Conservation (phyloP, 2,888 invertebrate genomes). For the Ethmia dodecea region DNA sequence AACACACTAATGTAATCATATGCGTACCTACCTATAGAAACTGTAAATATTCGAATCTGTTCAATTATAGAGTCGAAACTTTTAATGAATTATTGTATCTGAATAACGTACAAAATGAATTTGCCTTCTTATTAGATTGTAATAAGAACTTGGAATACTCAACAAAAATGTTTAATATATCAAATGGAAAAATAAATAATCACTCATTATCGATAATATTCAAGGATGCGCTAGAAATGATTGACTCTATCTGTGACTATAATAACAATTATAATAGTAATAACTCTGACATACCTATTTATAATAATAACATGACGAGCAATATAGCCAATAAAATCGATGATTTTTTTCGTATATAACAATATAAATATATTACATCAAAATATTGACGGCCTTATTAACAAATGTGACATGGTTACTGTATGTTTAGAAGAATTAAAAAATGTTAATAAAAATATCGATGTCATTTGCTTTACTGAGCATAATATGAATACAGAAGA, state of each 20-base stretch:
- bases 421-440: background rate
- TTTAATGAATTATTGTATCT: slow-evolving; percentile 1
- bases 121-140: slow-evolving; percentile 2
- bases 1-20: slow-evolving; percentile 4
- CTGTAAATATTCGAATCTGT: background rate
- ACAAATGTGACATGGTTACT: background rate
- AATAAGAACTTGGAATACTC: slow-evolving; percentile 3
- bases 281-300: background rate
- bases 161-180: background rate
- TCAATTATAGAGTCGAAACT: slow-evolving; percentile 1
- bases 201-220: background rate
- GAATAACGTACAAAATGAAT: background rate
- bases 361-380: background rate
- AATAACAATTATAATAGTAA: background rate
- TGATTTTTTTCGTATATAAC: background rate
- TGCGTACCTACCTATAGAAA: slow-evolving; percentile 1
- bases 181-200: background rate
- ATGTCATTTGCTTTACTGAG: background rate
- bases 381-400: background rate
- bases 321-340: background rate
- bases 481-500: background rate
- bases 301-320: background rate
- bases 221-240: background rate
- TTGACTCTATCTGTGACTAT: background rate
- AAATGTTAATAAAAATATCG: background rate